Evolutionary conservation across 2,113 vertebrate genomes (phyloP).

Genomic region (Catharus minimus): DNA sequence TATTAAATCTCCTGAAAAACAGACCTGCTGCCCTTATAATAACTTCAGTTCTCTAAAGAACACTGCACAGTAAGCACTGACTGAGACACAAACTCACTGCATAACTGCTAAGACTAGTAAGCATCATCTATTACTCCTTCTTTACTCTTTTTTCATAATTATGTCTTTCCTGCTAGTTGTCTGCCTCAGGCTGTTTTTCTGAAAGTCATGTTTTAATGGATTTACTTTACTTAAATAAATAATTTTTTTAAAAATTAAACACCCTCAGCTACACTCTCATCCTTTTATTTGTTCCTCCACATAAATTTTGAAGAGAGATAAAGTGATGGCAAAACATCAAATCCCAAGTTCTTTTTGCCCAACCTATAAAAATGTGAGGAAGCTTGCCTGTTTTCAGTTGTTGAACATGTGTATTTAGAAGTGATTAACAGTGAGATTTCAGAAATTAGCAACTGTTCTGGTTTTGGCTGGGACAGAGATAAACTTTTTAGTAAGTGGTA

Average conservation of each 20-base stretch:
- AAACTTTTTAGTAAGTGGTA: background rate
- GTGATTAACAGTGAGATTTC: background rate
- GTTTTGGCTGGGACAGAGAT: background rate
- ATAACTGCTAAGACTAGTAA: background rate
- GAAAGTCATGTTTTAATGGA: background rate
- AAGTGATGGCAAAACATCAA: background rate
- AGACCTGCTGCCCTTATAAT: accelerated
- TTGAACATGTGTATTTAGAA: background rate
- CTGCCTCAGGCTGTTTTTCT: background rate
- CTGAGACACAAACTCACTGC: background rate
- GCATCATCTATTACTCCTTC: background rate
- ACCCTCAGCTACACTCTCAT: background rate
- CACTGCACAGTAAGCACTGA: background rate
- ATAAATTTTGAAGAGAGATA: background rate
- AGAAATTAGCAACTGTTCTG: background rate
- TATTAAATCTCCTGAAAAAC: background rate
- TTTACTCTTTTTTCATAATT: background rate
- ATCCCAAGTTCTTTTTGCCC: background rate
- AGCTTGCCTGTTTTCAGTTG: background rate
- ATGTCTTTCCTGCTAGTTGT: background rate
- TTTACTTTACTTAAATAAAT: background rate
- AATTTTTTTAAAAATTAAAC: accelerated
- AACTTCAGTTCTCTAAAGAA: background rate
- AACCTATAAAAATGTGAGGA: background rate
- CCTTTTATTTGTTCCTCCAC: background rate